Percentiles rank a stretch among this genome's conserved stretches.
Conservation (phyloP, 2,888 invertebrate genomes). For the Hydrotaea diabolus region DNA sequence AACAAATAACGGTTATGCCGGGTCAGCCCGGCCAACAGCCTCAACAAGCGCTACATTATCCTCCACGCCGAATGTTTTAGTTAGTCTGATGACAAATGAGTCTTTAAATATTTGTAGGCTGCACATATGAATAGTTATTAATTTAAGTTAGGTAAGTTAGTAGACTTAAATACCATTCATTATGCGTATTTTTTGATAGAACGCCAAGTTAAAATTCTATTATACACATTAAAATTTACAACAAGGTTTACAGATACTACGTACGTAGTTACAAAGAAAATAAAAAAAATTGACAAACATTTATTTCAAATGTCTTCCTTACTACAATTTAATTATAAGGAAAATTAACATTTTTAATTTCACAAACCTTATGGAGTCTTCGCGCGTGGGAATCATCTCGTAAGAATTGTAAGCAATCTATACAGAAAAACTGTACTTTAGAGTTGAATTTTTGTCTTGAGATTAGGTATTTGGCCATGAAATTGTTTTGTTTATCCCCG, state of each 20-base stretch:
- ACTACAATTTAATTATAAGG: constrained; percentile 6
- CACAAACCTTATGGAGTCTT: no score
- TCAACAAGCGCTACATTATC: constrained; percentile 76
- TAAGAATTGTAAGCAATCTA: no score
- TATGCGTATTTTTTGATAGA: not conserved
- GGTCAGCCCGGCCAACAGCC: constrained; percentile 75
- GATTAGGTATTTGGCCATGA: no score
- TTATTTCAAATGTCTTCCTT: no score
- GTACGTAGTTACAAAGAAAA: not conserved
- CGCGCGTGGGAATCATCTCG: no score
- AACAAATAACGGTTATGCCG: constrained; percentile 74
- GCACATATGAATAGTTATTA: not conserved
- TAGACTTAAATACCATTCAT: constrained; percentile 18
- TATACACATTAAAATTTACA: not conserved
- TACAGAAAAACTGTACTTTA: no score
- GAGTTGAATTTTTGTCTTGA: no score
- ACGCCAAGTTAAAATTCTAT: no score
- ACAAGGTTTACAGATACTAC: not conserved
- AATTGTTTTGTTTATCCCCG: no score
- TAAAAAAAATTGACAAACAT: constrained; percentile 34
- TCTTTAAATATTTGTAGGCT: constrained; percentile 18
- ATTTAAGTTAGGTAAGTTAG: constrained; percentile 16
- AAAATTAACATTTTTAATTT: no score
- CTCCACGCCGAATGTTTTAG: constrained; percentile 76
- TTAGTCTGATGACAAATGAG: not conserved